A percentile compares a stretch with the other conserved stretches of the same genome.
phyloP scores from a whole-genome alignment of 1,140 invertebrate species.

The Bombyx mori region ASM3026992v2 NC_085110.1:15086001-15086500 shows the following conservation, averaged over 20 bases:
- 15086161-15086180: too few species aligned
- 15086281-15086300: constrained; percentile 85
- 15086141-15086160: background rate
- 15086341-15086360: background rate
- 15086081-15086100: background rate
- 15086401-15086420: too few species aligned
- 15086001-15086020: too few species aligned
- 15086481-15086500: too few species aligned
- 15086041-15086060: too few species aligned
- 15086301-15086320: constrained; percentile 88
- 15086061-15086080: too few species aligned
- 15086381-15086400: background rate
- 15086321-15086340: constrained; percentile 47
- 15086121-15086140: background rate
- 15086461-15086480: too few species aligned
- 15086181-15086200: constrained; percentile 37
- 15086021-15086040: too few species aligned
- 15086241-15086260: constrained; percentile 90
- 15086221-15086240: constrained; percentile 88
- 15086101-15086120: background rate
- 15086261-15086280: constrained; percentile 86
- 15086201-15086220: constrained; percentile 92
- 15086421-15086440: too few species aligned
- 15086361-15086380: background rate
- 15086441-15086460: too few species aligned